Conservation (phyloP, 2,888 invertebrate species). For the Maniola hyperantus region DNA sequence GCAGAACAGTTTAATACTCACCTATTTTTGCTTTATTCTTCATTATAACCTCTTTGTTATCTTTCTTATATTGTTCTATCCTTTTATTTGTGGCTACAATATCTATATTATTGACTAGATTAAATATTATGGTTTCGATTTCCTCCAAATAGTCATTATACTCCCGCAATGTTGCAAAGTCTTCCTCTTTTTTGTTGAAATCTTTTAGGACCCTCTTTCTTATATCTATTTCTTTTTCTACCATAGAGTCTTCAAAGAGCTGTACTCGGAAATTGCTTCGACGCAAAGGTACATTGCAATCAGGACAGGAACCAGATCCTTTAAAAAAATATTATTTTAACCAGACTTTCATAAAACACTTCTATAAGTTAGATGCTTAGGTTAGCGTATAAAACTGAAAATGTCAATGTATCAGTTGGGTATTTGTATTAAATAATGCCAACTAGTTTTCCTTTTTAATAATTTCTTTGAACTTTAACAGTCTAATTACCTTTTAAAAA, state of each 20-base stretch:
- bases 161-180: constrained; percentile 91
- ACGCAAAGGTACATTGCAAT: constrained; percentile 94
- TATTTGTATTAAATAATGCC: neutral
- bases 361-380: too few relatives aligned
- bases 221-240: constrained; percentile 99
- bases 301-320: constrained; percentile 96
- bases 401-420: neutral
- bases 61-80: constrained; percentile 95
- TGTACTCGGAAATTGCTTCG: constrained; percentile 96
- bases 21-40: constrained; percentile 90
- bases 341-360: neutral
- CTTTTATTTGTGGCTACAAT: constrained; percentile 93
- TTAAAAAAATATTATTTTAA: neutral
- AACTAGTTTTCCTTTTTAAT: neutral
- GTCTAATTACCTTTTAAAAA: constrained; percentile 92
- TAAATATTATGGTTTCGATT: constrained; percentile 95
- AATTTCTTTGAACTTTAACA: neutral
- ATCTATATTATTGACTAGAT: constrained; percentile 94
- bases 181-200: constrained; percentile 97
- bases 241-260: constrained; percentile 96
- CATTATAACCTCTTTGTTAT: constrained; percentile 92
- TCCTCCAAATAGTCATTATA: constrained; percentile 99
- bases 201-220: constrained; percentile 93
- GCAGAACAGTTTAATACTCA: constrained; percentile 42
- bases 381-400: neutral